Conservation (phyloP, 2,113 vertebrate genomes). For the Hydropotes inermis region DNA sequence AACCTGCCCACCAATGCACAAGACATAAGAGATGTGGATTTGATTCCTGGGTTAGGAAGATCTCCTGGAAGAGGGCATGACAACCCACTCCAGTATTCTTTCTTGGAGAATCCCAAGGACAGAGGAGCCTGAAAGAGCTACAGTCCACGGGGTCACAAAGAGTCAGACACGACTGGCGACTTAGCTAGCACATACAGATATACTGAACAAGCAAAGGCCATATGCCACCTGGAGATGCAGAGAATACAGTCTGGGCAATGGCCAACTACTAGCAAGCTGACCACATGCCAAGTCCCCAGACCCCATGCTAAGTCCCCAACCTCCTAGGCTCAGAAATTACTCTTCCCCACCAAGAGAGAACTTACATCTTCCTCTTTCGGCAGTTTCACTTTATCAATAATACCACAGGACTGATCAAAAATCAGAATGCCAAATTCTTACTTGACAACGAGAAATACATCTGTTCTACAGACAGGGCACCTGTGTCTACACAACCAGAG, state of each 20-base stretch:
- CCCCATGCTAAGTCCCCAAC: not conserved
- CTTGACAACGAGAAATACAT: not conserved
- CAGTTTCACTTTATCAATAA: not conserved
- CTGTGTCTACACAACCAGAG: not conserved
- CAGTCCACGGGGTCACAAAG: not conserved
- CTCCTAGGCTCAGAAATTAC: not conserved
- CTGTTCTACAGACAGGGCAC: not conserved
- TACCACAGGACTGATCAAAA: not conserved
- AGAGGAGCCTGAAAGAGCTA: not conserved
- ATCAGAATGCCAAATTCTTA: not conserved
- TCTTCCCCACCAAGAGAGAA: not conserved
- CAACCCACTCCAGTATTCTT: not conserved
- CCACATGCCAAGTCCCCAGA: not conserved
- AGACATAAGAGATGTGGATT: rapidly evolving
- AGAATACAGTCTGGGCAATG: not conserved
- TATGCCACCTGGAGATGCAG: not conserved
- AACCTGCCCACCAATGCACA: not conserved
- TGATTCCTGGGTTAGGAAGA: not conserved
- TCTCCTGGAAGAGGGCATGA: not conserved
- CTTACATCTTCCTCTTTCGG: not conserved
- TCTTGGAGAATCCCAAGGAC: not conserved
- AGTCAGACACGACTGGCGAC: not conserved
- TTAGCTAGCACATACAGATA: not conserved
- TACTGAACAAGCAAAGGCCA: not conserved
- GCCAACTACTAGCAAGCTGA: not conserved